Evolutionary conservation across 2,888 invertebrate species (phyloP).

Genomic region (Macropis europaea): DNA sequence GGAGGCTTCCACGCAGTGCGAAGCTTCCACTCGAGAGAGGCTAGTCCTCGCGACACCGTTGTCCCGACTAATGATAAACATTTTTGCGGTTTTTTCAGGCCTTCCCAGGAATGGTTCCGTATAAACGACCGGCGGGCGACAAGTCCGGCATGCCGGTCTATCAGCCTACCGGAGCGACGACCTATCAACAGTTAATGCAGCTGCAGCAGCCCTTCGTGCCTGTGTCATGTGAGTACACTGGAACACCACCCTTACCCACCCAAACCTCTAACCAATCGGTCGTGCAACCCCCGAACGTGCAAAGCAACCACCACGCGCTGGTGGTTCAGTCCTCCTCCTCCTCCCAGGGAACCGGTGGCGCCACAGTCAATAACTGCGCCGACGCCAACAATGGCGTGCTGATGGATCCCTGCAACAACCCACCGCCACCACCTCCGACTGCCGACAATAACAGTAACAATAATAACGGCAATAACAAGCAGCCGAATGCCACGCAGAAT

Average conservation of each 20-base stretch:
- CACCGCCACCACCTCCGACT: constrained; percentile 76
- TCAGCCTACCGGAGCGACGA: constrained; percentile 92
- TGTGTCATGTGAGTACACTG: constrained; percentile 99
- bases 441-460: constrained; percentile 63
- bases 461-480: constrained; percentile 63
- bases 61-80: constrained; percentile 34
- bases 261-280: constrained; percentile 80
- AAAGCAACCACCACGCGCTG: constrained; percentile 65
- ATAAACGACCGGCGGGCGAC: constrained; percentile 97
- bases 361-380: constrained; percentile 65
- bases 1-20: constrained; percentile 30
- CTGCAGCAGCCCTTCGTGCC: constrained; percentile 97
- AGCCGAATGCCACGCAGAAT: constrained; percentile 68
- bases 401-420: constrained; percentile 78
- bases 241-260: constrained; percentile 83
- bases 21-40: constrained; percentile 30
- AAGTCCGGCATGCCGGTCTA: constrained; percentile 98
- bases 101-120: constrained; percentile 97
- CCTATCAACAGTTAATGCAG: constrained; percentile 97
- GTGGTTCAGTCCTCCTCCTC: constrained; percentile 67
- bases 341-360: constrained; percentile 66
- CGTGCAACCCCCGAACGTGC: constrained; percentile 69
- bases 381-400: constrained; percentile 75
- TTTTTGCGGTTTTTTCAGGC: constrained; percentile 83
- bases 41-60: background rate